Base-by-base conservation (phyloP, 2,113 vertebrate species). In the Fulica atra region DNA sequence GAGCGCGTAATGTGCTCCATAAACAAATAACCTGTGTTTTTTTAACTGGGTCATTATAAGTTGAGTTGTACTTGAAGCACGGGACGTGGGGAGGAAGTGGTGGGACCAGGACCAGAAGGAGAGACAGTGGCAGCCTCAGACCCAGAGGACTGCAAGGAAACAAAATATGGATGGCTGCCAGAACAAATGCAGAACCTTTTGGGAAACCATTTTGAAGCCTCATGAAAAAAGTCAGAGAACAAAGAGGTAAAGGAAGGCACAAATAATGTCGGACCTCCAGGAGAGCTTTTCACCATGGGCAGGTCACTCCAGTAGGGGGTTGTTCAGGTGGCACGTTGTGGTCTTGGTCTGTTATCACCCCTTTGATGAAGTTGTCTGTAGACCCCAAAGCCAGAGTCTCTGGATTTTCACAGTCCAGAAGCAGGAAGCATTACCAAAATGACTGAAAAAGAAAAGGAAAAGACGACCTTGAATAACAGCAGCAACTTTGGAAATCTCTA, bases 21-120 rank as follows among this genome's bases (percentile, higher is more conserved):
- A 88, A 96, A 96, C 92, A 97, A 96, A 82, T 79, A 92, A 86
- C 53, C 85, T 93, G 80, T 95, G 95, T 96, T 96, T 89, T 48
- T 79, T 25, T 96, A 93, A 86, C 96, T 96, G 86, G 95, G 95
- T 91, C 88, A 81, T 56, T 81, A 14, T 0, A 50, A 91, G 61
- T 46, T 13, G 57, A 54, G 88, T 36, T 69, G 88, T 65, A 33
- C 93, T 83, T 80, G 66, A 4, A 78, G 92, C 89, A 80, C 7
- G 23, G 88, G 86, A 88, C 53, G 11, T 54, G 76, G 86, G 93
- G 91, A 97, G 96, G 95, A 96, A 94, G 96, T 84, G 92, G 93
- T 94, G 88, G 92, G 90, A 93, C 65, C 15, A 16, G 80, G 86
- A 90, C 57, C 88, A 87, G 80, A 71, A 94, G 57, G 44, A 61